phyloP scores from a whole-genome alignment of 2,797 vertebrate genomes.

The Tokudaia muenninki region DNA sequence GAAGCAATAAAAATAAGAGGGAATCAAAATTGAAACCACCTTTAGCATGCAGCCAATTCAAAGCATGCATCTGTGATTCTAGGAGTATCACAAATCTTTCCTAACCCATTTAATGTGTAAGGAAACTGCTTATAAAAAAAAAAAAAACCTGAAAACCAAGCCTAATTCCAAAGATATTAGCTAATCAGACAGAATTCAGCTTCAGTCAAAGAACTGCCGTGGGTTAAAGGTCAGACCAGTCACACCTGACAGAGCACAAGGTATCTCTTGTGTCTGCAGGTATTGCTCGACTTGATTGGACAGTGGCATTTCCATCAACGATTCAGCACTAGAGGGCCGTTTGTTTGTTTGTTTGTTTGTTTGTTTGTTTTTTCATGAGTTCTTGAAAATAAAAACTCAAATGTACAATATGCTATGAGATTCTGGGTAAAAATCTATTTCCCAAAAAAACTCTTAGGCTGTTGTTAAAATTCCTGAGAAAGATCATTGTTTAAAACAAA shows the following conservation, averaged over 20 bases:
- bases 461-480: constrained; percentile 29
- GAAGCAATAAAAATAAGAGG: neutral
- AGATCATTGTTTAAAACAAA: constrained; percentile 50
- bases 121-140: constrained; percentile 7
- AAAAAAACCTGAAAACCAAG: neutral
- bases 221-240: constrained; percentile 31
- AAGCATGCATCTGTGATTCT: neutral
- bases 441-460: neutral
- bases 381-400: neutral
- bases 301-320: neutral
- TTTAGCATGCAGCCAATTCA: constrained; percentile 4
- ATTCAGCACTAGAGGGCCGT: neutral
- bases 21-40: constrained; percentile 34
- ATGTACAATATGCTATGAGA: neutral
- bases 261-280: neutral
- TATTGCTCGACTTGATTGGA: neutral
- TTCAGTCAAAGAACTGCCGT: constrained; percentile 23
- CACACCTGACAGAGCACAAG: neutral
- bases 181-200: neutral
- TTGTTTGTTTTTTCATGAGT: neutral
- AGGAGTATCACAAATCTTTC: neutral
- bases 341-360: neutral
- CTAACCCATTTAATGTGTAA: neutral
- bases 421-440: constrained; percentile 46
- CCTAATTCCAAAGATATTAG: constrained; percentile 24